Base-by-base conservation (phyloP, 2,797 vertebrate genomes). In the Periophthalmus magnuspinnatus region DNA sequence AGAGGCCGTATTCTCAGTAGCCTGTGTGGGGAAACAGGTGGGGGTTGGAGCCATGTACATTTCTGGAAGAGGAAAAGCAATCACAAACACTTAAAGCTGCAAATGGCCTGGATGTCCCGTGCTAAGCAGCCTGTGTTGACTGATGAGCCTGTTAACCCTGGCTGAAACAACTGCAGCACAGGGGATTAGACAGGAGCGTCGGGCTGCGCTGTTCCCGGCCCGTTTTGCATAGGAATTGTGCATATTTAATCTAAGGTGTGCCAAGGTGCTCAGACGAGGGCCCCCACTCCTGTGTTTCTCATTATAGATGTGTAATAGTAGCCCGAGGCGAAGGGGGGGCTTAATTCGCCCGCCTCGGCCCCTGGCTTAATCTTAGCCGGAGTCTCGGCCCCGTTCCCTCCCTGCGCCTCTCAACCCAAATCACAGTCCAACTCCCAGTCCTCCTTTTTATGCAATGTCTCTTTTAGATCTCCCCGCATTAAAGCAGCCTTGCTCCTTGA, bases 121-220 rank as follows among this genome's bases (percentile, higher is more conserved):
- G 86, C 88, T 91, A 89, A 91, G 88, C 88, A 86, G 89, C 76
- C 84, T 75, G 85, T 89, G 86, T 90, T 92, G 91, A 93, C 89
- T 89, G 90, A 93, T 93, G 91, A 93, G 90, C 88, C 84, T 84
- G 87, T 91, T 92, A 93, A 93, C 88, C 91, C 89, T 88, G 90
- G 85, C 79, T 91, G 93, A 93, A 92, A 91, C 89, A 90, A 85
- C 88, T 88, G 78, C 86, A 86, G 86, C 80, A 80, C 86, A 69
- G 79, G 84, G 90, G 87, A 92, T 91, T 91, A 91, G 89, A 90
- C 81, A 81, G 81, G 85, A 70, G 67, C 72, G 81, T 79, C 38
- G 85, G 88, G 82, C 84, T 80, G 22, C 74, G 73, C 84, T 81
- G 79, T 81, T 84, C 67, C 81, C 76, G 64, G 82, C 79, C 81